Evolutionary conservation across 30 jellyfish, hydroid and myxozoan species (phyloP).

Genomic region (Nemopilema nomurai): DNA sequence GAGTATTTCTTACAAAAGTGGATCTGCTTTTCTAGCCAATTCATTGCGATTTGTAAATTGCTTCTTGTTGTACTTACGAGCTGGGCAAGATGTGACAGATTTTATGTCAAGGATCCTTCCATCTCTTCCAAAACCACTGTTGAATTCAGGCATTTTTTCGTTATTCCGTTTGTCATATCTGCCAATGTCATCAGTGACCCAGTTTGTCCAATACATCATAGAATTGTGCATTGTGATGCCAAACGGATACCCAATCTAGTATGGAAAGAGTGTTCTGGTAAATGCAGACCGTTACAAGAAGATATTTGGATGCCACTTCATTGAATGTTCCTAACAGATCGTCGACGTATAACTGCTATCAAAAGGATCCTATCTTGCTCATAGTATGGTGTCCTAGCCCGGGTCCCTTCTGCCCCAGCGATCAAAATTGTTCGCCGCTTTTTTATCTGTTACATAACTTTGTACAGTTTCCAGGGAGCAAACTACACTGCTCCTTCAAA

Average conservation of each 20-base stretch:
- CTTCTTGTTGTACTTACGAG: conserved; percentile 51
- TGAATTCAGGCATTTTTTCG: conserved; percentile 29
- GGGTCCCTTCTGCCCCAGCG: no score
- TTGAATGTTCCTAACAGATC: no score
- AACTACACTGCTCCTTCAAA: no score
- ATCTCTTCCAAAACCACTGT: conserved; percentile 71
- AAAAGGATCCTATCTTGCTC: no score
- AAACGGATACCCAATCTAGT: conserved; percentile 78
- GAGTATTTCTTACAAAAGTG: not conserved
- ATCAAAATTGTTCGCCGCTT: no score
- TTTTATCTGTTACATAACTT: no score
- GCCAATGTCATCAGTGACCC: conserved; percentile 74
- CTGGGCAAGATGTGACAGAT: conserved; percentile 75
- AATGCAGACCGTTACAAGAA: no score
- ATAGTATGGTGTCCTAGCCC: no score
- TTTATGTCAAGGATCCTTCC: conserved; percentile 75
- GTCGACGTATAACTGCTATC: no score
- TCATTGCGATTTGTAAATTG: not conserved
- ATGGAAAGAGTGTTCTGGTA: not conserved
- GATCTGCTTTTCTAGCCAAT: not conserved
- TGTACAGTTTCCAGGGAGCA: no score
- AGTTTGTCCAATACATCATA: conserved; percentile 68
- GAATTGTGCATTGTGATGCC: conserved; percentile 70
- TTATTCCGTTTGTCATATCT: conserved; percentile 39
- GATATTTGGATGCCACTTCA: no score